Base-by-base conservation (phyloP, 2,113 vertebrate genomes). In the Glaucomys volans region DNA sequence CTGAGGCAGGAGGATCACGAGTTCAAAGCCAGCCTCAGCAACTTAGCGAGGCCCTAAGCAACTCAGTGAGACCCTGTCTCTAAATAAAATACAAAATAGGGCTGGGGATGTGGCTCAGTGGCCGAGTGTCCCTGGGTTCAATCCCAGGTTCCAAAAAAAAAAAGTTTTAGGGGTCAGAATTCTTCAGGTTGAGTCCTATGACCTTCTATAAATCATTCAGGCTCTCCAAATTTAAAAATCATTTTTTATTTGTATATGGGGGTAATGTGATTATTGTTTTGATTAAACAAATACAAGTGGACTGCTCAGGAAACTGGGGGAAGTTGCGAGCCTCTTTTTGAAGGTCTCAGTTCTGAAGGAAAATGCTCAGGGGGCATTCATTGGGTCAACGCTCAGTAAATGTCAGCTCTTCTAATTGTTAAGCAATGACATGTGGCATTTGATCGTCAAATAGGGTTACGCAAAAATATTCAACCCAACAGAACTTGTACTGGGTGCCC, bases 331-430 rank as follows among this genome's bases (percentile, higher is more conserved):
- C 75, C 87, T 84, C 50, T 22, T 95, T 94, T 91, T 93, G 97
- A 95, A 93, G 84, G 79, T 75, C 86, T 95, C 3, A 17, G 86
- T 95, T 95, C 90, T 88, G 92, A 90, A 90, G 90, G 86, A 67
- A 77, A 37, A 54, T 0, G 24, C 67, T 85, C 7, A 0, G 22
- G 76, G 92, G 72, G 47, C 40, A 50, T 77, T 82, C 37, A 62
- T 66, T 67, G 37, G 80, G 10, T 66, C 59, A 87, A 11, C 50
- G n/a, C 57, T 71, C 75, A 71, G 44, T 71, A 84, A 79, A 81
- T 66, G 37, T 86, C 83, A 81, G 26, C 10, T 42, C 57, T 72
- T 91, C 30, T 95, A 50, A 84, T 80, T 81, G 86, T 82, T 64
- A 96, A 44, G 57, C 47, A 71, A 52, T 37, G 40, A 22, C 30